Base-by-base conservation (phyloP, 2,113 vertebrate genomes). In the Syngnathus typhle region DNA sequence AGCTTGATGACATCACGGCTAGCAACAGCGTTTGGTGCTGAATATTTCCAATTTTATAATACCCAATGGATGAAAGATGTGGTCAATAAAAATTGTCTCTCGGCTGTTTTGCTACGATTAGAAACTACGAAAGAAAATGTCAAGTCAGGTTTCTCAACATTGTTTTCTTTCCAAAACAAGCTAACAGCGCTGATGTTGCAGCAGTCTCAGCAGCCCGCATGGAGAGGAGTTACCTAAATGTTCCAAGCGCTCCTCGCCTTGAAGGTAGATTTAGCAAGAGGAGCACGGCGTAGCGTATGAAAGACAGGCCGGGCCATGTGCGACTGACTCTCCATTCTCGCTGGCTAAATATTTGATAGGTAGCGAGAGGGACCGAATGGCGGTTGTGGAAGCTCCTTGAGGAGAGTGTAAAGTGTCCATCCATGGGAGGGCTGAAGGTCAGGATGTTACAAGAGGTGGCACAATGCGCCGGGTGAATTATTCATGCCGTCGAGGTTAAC, bases 281-380 rank as follows among this genome's bases (percentile, higher is more conserved):
- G 51, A 68, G 70, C n/a, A 8, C 70, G 63, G 60, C 52, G 67
- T 8, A 19, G 70, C 0, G 18, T 55, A 38, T 36, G 66, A 73
- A 69, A 46, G 19, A 11, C 64, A 58, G 65, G n/a, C 76, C 55
- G 67, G 4, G 64, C 58, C 37, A 72, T 66, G 23, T 70, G 74
- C 7, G 18, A 64, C 54, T 75, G 18, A 64, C 54, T 76, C 77
- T 77, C 70, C 70, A 66, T 66, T 67, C 70, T 73, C 59, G 2
- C 62, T 11, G 73, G 21, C 70, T 89, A 64, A 89, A 88, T 89
- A 87, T 88, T 87, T 88, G 70, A 89, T 86, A 71, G 73, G 54
- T 58, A 72, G 72, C 60, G 70, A 60, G 77, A 68, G 41, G 51
- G 52, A 71, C 52, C 61, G 64, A 70, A 61, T 58, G 67, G 63